A percentile compares a stretch with the other conserved stretches of the same genome.
These are phyloP conservation scores for Haliclystus octoradiatus DNA, from an alignment of 30 jellyfish, hydroid and myxozoan genomes.

Conservation along the genomic window DNA sequence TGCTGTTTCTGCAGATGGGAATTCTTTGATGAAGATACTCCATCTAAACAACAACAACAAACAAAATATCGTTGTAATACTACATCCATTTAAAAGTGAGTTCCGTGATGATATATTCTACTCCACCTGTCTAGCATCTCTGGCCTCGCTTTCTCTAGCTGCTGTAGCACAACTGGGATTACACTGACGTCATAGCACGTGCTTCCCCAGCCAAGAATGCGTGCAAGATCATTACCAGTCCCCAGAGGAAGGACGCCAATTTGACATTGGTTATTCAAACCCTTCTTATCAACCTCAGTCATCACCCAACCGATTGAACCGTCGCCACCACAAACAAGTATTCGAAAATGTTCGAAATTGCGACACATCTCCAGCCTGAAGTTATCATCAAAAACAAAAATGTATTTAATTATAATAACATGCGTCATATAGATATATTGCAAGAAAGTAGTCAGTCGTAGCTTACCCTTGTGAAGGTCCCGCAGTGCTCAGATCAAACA, in stretches of 20 bases:
- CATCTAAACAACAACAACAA: constrained; percentile 25
- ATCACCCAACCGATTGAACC: constrained; percentile 98
- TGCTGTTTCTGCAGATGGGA: constrained; percentile 36
- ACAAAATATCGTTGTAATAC: not conserved
- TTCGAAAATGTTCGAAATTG: constrained; percentile 84
- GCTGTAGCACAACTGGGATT: constrained; percentile 79
- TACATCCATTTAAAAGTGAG: not conserved
- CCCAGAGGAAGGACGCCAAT: constrained; percentile 97
- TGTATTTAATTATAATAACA: too few relatives aligned
- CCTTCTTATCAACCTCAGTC: constrained; percentile 90
- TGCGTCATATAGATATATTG: too few relatives aligned
- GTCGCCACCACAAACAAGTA: constrained; percentile 96
- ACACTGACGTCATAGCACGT: constrained; percentile 93
- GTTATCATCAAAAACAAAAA: too few relatives aligned
- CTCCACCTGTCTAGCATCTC: constrained; percentile 88
- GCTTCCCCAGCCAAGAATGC: constrained; percentile 99
- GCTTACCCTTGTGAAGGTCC: constrained; percentile 94
- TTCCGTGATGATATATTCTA: not conserved
- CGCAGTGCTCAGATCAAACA: constrained; percentile 87
- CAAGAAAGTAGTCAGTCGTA: too few relatives aligned
- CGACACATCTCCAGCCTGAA: constrained; percentile 64
- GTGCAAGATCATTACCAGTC: constrained; percentile 96
- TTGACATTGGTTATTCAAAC: constrained; percentile 74
- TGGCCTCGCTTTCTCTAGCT: constrained; percentile 88
- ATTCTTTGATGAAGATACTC: constrained; percentile 57